These are phyloP conservation scores for Diprion similis DNA, from an alignment of 1,140 invertebrate species.

Conservation along the genomic window DNA sequence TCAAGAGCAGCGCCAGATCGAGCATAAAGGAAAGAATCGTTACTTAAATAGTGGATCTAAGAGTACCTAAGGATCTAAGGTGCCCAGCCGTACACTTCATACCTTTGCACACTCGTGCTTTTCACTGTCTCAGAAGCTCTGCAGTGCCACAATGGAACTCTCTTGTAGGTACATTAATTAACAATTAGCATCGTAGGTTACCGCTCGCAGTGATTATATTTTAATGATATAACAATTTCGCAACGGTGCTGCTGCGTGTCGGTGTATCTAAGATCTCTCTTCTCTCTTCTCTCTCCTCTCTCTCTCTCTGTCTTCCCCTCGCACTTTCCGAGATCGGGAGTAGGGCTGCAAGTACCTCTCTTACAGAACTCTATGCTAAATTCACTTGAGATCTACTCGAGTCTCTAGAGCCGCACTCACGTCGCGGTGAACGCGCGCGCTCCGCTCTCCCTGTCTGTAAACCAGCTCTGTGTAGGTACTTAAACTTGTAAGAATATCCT, in stretches of 20 bases:
- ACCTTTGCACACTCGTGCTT: too few relatives aligned
- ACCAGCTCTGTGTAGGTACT: too few relatives aligned
- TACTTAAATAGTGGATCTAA: too few relatives aligned
- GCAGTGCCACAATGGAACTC: constrained; percentile 47
- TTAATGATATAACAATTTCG: constrained; percentile 52
- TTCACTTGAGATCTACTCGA: constrained; percentile 7
- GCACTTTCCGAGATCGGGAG: not conserved
- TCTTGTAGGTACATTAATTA: constrained; percentile 51
- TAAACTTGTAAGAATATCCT: too few relatives aligned
- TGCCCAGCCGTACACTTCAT: too few relatives aligned
- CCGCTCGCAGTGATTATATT: constrained; percentile 51
- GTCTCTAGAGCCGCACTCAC: constrained; percentile 4
- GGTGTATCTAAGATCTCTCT: constrained; percentile 3
- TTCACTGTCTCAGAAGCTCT: constrained; percentile 1
- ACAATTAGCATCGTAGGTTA: constrained; percentile 56
- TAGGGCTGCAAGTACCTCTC: not conserved
- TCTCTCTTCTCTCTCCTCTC: not conserved
- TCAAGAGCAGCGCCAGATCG: too few relatives aligned
- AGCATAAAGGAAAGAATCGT: too few relatives aligned
- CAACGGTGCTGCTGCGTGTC: constrained; percentile 9
- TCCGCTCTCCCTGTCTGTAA: not conserved
- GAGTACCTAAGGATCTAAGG: too few relatives aligned
- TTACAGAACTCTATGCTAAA: constrained; percentile 5
- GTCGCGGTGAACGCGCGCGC: not conserved
- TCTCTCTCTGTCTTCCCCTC: not conserved